These are phyloP conservation scores for Syngnathus typhle DNA, from an alignment of 2,113 vertebrate genomes.

Conservation along the genomic window DNA sequence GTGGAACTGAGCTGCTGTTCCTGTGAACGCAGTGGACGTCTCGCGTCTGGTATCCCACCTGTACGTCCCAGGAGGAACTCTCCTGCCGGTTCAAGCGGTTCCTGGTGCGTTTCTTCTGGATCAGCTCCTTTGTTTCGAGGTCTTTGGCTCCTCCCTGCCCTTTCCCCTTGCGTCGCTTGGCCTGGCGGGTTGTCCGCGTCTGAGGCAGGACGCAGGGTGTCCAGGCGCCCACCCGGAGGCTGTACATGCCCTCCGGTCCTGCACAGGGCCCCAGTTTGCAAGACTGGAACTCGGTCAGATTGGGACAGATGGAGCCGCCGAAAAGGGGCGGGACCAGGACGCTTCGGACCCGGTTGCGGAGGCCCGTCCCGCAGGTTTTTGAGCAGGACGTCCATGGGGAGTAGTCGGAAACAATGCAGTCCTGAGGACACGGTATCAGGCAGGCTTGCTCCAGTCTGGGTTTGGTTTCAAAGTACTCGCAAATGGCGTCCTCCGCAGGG, in stretches of 20 bases:
- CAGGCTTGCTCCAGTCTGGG: slow-evolving; percentile 92
- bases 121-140: slow-evolving; percentile 86
- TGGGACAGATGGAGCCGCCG: slow-evolving; percentile 81
- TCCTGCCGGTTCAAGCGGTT: slow-evolving; percentile 91
- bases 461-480: slow-evolving; percentile 93
- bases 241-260: slow-evolving; percentile 78
- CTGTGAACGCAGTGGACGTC: slow-evolving; percentile 83
- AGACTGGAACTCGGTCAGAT: slow-evolving; percentile 89
- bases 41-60: slow-evolving; percentile 89
- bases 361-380: slow-evolving; percentile 84
- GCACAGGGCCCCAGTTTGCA: slow-evolving; percentile 77
- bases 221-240: slow-evolving; percentile 83
- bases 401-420: slow-evolving; percentile 88
- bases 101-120: slow-evolving; percentile 89
- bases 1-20: slow-evolving; percentile 78
- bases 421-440: slow-evolving; percentile 88
- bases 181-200: slow-evolving; percentile 73
- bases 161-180: slow-evolving; percentile 79
- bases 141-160: slow-evolving; percentile 73
- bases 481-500: slow-evolving; percentile 84
- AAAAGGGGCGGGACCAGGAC: slow-evolving; percentile 85
- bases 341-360: slow-evolving; percentile 82
- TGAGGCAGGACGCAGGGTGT: slow-evolving; percentile 71
- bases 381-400: slow-evolving; percentile 89
- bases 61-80: slow-evolving; percentile 89